These are phyloP conservation scores for Phyllotreta striolata DNA, from an alignment of 2,888 invertebrate genomes.

Conservation along the genomic window DNA sequence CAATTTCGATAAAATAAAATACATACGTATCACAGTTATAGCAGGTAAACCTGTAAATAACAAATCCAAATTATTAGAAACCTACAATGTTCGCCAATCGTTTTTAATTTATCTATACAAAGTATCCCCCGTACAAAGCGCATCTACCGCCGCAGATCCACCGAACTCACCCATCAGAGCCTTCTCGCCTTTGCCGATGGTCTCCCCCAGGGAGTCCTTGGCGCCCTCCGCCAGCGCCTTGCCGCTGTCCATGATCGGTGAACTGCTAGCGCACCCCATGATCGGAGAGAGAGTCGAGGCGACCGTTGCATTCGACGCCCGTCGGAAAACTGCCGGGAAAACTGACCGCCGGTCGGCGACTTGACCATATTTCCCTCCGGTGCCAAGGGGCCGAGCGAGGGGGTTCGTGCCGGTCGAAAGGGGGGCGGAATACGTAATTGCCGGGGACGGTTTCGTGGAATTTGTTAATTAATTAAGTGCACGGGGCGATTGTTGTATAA, in stretches of 20 bases:
- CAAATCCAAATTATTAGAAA: conserved; percentile 8
- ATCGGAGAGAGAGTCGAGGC: conserved; percentile 17
- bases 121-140: background rate
- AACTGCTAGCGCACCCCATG: conserved; percentile 62
- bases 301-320: conserved; percentile 24
- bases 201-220: conserved; percentile 55
- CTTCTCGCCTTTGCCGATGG: conserved; percentile 54
- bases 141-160: no score
- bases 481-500: no score
- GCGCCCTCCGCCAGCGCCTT: conserved; percentile 56
- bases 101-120: background rate
- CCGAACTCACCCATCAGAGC: conserved; percentile 53
- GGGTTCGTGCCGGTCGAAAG: background rate
- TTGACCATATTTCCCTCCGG: background rate
- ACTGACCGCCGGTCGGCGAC: conserved; percentile 37
- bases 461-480: no score
- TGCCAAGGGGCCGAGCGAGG: background rate
- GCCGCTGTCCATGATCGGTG: conserved; percentile 57
- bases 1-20: conserved; percentile 6
- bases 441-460: no score
- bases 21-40: conserved; percentile 28
- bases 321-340: conserved; percentile 31
- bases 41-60: conserved; percentile 31
- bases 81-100: background rate
- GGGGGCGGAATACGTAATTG: no score